Conservation (phyloP, 2,113 vertebrate genomes). For the Helogale parvula region DNA sequence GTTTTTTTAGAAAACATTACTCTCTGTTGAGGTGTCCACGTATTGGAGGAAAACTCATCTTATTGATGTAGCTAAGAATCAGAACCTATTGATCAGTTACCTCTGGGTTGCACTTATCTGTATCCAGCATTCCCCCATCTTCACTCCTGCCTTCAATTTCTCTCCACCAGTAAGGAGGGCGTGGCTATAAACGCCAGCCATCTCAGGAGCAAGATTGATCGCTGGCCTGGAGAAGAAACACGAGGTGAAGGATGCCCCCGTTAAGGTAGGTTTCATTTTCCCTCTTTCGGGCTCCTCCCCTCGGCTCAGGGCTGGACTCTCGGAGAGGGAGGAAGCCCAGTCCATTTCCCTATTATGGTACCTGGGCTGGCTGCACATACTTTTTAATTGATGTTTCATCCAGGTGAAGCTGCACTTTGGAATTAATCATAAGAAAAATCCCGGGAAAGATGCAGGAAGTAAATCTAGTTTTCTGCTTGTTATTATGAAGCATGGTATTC, state of each 20-base stretch:
- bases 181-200: neutral
- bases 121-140: neutral
- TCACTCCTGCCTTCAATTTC: neutral
- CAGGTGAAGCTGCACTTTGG: neutral
- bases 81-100: neutral
- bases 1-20: neutral
- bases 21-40: neutral
- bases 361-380: neutral
- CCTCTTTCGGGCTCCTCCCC: neutral
- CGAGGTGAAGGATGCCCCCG: neutral
- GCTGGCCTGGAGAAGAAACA: neutral
- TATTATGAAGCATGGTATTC: neutral
- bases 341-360: neutral
- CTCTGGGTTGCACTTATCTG: neutral
- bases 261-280: neutral
- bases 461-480: neutral
- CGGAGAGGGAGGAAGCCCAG: neutral
- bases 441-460: slow-evolving; percentile 8
- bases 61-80: neutral
- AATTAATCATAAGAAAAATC: neutral
- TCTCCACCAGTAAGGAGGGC: neutral
- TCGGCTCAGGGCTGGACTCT: neutral
- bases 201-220: neutral
- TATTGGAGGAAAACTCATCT: neutral
- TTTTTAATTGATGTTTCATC: neutral